These are phyloP conservation scores for Eilema griseolum DNA, from an alignment of 2,888 invertebrate genomes.

Conservation along the genomic window DNA sequence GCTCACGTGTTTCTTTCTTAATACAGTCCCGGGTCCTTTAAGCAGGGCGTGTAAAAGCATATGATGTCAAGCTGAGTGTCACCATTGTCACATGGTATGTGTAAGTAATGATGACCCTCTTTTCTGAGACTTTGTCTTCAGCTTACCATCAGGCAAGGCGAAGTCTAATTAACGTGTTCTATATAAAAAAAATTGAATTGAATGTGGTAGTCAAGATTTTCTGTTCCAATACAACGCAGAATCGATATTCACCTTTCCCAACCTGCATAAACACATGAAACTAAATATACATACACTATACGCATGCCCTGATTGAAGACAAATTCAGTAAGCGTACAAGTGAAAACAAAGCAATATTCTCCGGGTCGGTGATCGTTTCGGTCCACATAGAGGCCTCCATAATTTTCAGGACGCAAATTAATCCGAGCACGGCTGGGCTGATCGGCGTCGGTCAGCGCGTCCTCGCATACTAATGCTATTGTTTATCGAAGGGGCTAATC, in stretches of 20 bases:
- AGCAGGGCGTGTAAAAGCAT: no score
- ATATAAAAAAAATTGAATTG: no score
- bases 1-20: no score
- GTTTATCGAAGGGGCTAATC: slow-evolving; percentile 87
- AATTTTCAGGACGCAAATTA: slow-evolving; percentile 86
- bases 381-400: slow-evolving; percentile 73
- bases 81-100: no score
- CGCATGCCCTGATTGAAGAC: slow-evolving; percentile 55
- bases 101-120: no score
- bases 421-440: slow-evolving; percentile 83
- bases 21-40: no score
- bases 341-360: slow-evolving; percentile 79
- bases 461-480: slow-evolving; percentile 87
- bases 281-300: slow-evolving; percentile 30
- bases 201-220: background rate
- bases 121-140: no score
- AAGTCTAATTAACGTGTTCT: no score
- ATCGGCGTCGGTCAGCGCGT: slow-evolving; percentile 84
- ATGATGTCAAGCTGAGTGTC: no score
- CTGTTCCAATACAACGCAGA: background rate
- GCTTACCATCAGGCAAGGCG: no score
- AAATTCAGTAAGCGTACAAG: slow-evolving; percentile 58
- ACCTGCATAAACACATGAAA: slow-evolving; percentile 37
- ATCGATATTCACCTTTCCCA: slow-evolving; percentile 20
- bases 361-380: slow-evolving; percentile 71